Evolutionary conservation across 2,888 invertebrate species (phyloP), one percentile per base, ranked within the genome.

Genomic region (Tenthredo scrophulariae): DNA sequence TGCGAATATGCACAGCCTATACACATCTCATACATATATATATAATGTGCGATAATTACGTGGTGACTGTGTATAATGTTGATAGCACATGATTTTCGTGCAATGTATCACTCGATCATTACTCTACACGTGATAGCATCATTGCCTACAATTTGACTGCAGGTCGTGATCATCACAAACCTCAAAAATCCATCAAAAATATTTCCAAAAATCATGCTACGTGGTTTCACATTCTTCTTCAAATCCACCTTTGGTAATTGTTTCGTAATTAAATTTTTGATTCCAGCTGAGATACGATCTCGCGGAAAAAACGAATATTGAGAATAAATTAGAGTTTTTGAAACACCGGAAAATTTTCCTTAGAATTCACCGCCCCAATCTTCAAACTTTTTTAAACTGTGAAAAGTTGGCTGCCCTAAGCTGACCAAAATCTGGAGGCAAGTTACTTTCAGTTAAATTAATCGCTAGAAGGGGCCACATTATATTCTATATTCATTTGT

Each of bases 381-480:
- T 7, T 67, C 0, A 33, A 67, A 67, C 26, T 67, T 67, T 67
- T 40, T 18, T 10, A 74, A n/a, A n/a, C 43, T 74, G 43, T 74
- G 6, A 15, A 29, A 22, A 43, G 40, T 74, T 74, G 40, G 43
- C 74, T 43, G 13, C 43, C 43, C 26, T 26, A 74, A 43, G 70
- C 74, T 74, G 74, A 74, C 74, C 43, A 22, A 74, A 18, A 43
- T 29, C 43, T 43, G 43, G 15, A 70, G 26, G 22, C 22, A 74
- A 74, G 74, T 43, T 74, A 40, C 74, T 74, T 43, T 74, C 13
- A 43, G 74, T 74, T 43, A 43, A 74, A 74, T 74, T 74, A 74
- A 74, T 43, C 22, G 43, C 74, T 43, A n/a, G 26, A 74, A 43
- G 40, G 40, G 43, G 40, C 43, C 74, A n/a, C 74, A 26, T 43